phyloP scores from a whole-genome alignment of 2,888 invertebrate genomes.

The Nebria salina region DNA sequence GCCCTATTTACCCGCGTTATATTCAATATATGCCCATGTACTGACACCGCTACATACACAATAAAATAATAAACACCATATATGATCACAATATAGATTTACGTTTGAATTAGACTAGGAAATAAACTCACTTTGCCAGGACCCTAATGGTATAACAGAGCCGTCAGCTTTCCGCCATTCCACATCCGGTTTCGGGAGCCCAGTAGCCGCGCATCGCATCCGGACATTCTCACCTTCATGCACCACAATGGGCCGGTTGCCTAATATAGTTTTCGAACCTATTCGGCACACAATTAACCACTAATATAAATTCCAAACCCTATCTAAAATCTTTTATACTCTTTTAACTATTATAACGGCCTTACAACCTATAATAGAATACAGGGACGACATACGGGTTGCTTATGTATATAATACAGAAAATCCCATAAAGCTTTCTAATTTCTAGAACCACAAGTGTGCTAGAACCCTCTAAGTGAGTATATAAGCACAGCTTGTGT shows the following conservation, averaged over 20 bases:
- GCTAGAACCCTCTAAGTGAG: no score
- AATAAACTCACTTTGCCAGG: slow-evolving; percentile 69
- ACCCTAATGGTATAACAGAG: slow-evolving; percentile 70
- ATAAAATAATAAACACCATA: no score
- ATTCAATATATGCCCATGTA: slow-evolving; percentile 80
- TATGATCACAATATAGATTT: background rate
- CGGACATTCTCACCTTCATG: slow-evolving; percentile 83
- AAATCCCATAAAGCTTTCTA: no score
- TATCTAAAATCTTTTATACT: no score
- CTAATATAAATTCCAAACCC: background rate
- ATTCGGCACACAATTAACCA: background rate
- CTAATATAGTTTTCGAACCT: slow-evolving; percentile 40
- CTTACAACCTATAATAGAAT: no score
- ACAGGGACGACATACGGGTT: no score
- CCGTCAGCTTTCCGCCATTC: slow-evolving; percentile 80
- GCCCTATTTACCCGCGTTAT: slow-evolving; percentile 78
- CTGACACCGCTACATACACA: slow-evolving; percentile 70
- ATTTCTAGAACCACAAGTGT: no score
- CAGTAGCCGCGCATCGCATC: slow-evolving; percentile 83
- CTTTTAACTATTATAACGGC: no score
- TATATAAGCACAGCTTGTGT: no score
- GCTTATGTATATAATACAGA: no score
- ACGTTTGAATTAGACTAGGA: background rate
- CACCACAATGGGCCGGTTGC: slow-evolving; percentile 70
- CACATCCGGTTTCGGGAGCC: slow-evolving; percentile 79